Base-by-base conservation (phyloP, 2,797 vertebrate species). In the Rhincodon typus region DNA sequence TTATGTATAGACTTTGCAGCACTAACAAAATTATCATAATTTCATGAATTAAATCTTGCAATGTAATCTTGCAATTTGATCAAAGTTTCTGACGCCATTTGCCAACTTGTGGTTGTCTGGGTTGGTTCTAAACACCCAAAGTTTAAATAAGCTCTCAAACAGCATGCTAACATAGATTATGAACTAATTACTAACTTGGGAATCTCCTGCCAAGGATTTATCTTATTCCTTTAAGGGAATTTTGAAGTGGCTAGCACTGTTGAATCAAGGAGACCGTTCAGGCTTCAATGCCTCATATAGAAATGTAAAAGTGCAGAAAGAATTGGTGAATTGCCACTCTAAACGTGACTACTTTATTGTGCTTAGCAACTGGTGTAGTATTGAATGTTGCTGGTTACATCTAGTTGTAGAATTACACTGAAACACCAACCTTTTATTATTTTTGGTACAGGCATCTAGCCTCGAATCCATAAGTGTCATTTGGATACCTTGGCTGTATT, bases 11-110 rank as follows among this genome's bases (percentile, higher is more conserved):
- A 95, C 88, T 91, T 91, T 91, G 88, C 53, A 66, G 34, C 88
- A 72, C 70, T 95, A 95, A 95, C 94, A 53, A 72, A 72, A 94
- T 70, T 67, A 94, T 95, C 70, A 53, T 95, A 95, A 95, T 94
- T 70, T 94, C 67, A 94, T 94, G 94, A 94, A 94, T 46, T 77
- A 74, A 95, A 95, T 6, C 46, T 77, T 74, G 27, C 69, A 50
- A 77, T 95, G 69, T 94, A 94, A 72, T 46, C 69, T 27, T 94
- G 57, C 57, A 62, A 62, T 94, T 94, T 69, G 70, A 94, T 53
- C 94, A 74, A 46, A 74, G 46, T 95, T 72, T 95, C 94, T 13
- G 50, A 77, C 70, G 34, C 94, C 34, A n/a, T 30, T 74, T 72
- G 42, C 94, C 94, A 95, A 95, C 42, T 53, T 77, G 57, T 72